phyloP scores from a whole-genome alignment of 1,140 invertebrate genomes.

The Andricus grossulariae region DNA sequence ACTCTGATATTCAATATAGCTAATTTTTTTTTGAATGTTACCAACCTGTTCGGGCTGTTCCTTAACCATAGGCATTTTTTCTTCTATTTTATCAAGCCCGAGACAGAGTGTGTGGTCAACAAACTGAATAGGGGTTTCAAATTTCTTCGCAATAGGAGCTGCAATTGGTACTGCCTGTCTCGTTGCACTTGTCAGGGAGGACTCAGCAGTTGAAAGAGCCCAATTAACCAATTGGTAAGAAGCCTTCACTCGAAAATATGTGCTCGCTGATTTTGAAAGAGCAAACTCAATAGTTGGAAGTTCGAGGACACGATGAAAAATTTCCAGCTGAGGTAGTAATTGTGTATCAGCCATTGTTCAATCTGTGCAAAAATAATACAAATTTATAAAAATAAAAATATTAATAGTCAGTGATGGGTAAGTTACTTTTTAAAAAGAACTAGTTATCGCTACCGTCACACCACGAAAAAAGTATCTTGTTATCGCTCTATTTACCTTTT shows the following conservation, averaged over 20 bases:
- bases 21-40: slow-evolving; percentile 32
- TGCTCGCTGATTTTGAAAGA: slow-evolving; percentile 75
- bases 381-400: not conserved
- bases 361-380: not conserved
- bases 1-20: slow-evolving; percentile 19
- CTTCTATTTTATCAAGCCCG: slow-evolving; percentile 81
- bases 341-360: slow-evolving; percentile 54
- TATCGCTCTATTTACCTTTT: too few species aligned
- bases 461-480: too few species aligned
- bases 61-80: slow-evolving; percentile 82
- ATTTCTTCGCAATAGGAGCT: slow-evolving; percentile 77
- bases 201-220: slow-evolving; percentile 82
- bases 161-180: slow-evolving; percentile 77
- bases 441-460: too few species aligned
- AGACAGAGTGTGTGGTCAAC: slow-evolving; percentile 82
- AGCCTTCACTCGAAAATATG: slow-evolving; percentile 78
- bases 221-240: slow-evolving; percentile 78
- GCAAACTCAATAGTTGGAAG: slow-evolving; percentile 78
- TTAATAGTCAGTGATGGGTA: not conserved
- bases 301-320: slow-evolving; percentile 76
- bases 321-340: slow-evolving; percentile 76
- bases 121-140: slow-evolving; percentile 79
- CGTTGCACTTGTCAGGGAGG: slow-evolving; percentile 79
- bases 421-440: too few species aligned
- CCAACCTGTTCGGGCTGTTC: slow-evolving; percentile 82